These are phyloP conservation scores for Trachelus troglodyta DNA, from an alignment of 2,888 invertebrate species.

Conservation along the genomic window DNA sequence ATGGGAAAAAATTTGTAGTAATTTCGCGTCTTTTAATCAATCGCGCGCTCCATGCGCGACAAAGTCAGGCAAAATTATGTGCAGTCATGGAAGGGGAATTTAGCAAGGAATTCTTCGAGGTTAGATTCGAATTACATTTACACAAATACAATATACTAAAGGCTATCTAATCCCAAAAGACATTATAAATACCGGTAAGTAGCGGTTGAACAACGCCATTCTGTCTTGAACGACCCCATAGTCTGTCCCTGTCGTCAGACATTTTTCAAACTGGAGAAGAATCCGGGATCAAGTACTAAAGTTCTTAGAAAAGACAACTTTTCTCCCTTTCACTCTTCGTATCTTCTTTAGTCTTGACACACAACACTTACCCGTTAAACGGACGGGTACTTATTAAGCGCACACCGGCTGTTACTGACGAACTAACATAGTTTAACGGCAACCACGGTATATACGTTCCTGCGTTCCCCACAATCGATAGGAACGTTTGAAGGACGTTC, in stretches of 20 bases:
- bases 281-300: neutral
- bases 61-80: neutral
- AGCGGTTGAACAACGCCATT: constrained; percentile 91
- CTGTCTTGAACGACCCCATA: constrained; percentile 70
- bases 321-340: neutral
- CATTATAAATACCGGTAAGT: constrained; percentile 77
- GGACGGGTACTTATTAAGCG: neutral
- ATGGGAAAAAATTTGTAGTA: neutral
- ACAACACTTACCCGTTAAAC: neutral
- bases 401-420: constrained; percentile 28
- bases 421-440: constrained; percentile 40
- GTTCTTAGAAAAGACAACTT: neutral
- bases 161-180: neutral
- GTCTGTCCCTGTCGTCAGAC: constrained; percentile 46
- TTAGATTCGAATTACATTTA: neutral
- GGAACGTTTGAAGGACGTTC: constrained; percentile 51
- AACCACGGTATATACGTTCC: constrained; percentile 29
- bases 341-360: neutral
- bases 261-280: constrained; percentile 31
- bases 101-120: neutral
- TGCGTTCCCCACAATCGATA: constrained; percentile 42
- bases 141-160: neutral
- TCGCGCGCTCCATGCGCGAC: neutral
- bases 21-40: neutral
- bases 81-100: neutral